Conservation (phyloP, 2,797 vertebrate species). For the Cyclura pinguis region DNA sequence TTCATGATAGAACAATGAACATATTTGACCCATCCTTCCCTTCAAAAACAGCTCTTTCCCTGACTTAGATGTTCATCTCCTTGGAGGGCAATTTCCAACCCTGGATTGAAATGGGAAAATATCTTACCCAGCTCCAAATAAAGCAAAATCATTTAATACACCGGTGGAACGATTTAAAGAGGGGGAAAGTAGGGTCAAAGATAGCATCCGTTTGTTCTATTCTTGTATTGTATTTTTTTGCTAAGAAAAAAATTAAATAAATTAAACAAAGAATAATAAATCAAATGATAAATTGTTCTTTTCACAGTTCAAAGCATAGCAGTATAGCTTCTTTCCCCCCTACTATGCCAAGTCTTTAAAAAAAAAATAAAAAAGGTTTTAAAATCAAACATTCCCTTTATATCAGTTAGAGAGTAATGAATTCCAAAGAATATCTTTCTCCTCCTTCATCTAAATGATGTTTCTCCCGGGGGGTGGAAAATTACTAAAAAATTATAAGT, state of each 20-base stretch:
- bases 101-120: background rate
- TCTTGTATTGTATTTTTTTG: background rate
- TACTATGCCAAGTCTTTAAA: constrained; percentile 64
- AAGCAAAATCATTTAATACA: background rate
- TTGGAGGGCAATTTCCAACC: background rate
- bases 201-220: background rate
- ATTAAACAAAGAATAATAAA: background rate
- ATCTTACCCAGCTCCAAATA: background rate
- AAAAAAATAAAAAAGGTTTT: constrained; percentile 44
- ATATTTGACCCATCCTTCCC: background rate
- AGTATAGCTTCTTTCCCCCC: constrained; percentile 42
- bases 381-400: constrained; percentile 68
- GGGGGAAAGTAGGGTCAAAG: too few relatives aligned
- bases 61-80: too few relatives aligned
- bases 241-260: accelerated
- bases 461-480: constrained; percentile 65
- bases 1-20: background rate
- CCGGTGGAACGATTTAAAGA: background rate
- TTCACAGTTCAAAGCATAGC: constrained; percentile 44
- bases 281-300: constrained; percentile 12
- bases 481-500: constrained; percentile 61
- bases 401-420: constrained; percentile 54
- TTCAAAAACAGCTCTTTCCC: too few relatives aligned
- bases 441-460: constrained; percentile 32
- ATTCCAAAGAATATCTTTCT: constrained; percentile 59